Base-by-base conservation (phyloP, 2,888 invertebrate genomes). In the Teinopalpus imperialis region DNA sequence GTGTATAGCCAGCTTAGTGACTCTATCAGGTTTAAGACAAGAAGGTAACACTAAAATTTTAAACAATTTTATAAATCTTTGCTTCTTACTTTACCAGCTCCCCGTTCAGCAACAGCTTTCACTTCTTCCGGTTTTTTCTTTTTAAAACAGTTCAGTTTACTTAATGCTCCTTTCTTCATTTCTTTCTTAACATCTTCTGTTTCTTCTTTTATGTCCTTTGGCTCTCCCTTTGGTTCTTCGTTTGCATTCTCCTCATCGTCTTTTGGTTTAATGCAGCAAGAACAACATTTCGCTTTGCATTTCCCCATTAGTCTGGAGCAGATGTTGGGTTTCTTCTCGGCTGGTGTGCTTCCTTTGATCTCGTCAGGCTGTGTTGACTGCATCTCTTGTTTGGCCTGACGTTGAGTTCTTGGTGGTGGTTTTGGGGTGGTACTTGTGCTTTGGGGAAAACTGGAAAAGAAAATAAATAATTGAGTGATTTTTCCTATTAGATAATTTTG, bases 401-500 rank as follows among this genome's bases (percentile, higher is more conserved):
- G 70, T 16, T 64, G 60, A n/a, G 72, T 63, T 42, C 87, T 62
- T 1, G 76, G 78, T 1, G 86, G 87, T 3, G 88, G 88, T 49
- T 79, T 85, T 0, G 87, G 88, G 2, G 87, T 87, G 0, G 86
- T 85, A 46, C 83, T 81, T 0, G 86, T 86, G 58, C 86, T 87
- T 74, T 86, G 86, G 0, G 87, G 87, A 32, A 88, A 82, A 61
- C 88, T 88, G 71, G 6, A 34, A 31, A 34, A 24, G 53, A 43
- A 44, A 35, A 34, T 35, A 13, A 24, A n/a, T n/a, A n/a, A n/a
- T n/a, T n/a, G n/a, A n/a, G n/a, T n/a, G n/a, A n/a, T n/a, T n/a
- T n/a, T n/a, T n/a, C n/a, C n/a, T n/a, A n/a, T n/a, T n/a, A n/a
- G n/a, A n/a, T n/a, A n/a, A n/a, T n/a, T n/a, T n/a, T n/a, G n/a